Evolutionary conservation across 2,888 invertebrate genomes (phyloP), one percentile per base, ranked within the genome.

Genomic region (Cryptus armator): DNA sequence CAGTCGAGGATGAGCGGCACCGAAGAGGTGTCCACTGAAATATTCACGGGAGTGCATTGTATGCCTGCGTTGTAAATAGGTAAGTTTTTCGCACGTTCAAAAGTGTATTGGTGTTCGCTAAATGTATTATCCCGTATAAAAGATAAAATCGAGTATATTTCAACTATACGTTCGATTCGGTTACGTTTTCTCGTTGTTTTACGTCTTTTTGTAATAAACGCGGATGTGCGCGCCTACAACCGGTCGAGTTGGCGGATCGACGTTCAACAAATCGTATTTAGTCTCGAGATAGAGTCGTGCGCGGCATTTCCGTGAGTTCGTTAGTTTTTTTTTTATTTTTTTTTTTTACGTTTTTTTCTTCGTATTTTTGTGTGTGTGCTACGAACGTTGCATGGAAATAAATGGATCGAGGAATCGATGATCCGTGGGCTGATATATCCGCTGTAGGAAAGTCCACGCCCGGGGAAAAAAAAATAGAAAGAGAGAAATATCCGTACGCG

Each of bases 1-100:
- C 92, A 92, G 90, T 92, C 90, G 92, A 92, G 91, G 90, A 93
- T 93, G 92, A 91, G 92, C 91, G 92, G 91, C 88, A 90, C 91
- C 87, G 89, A 90, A 89, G 86, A 80, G 77, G 68, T 74, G 86
- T 85, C 64, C 76, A 81, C 77, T 32, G 77, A 83, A 44, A 62
- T 79, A 75, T 83, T 71, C 70, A 84, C 78, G 66, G 51, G 74
- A 68, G 87, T 87, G 74, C 86, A 74, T 87, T 75, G 86, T 87
- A 68, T 81, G 89, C 88, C 85, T 85, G 84, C 87, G 88, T 89
- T 91, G 89, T 91, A 91, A 90, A 91, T 91, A 91, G 91, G 92
- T 91, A 90, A 91, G 91, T 90, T 84, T 74, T 77, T 37, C 66
- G 70, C 56, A 14, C 74, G 72, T 74, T 67, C 7, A 16, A 46